Evolutionary conservation across 2,888 invertebrate species (phyloP).

Genomic region (Tethea ocularis): DNA sequence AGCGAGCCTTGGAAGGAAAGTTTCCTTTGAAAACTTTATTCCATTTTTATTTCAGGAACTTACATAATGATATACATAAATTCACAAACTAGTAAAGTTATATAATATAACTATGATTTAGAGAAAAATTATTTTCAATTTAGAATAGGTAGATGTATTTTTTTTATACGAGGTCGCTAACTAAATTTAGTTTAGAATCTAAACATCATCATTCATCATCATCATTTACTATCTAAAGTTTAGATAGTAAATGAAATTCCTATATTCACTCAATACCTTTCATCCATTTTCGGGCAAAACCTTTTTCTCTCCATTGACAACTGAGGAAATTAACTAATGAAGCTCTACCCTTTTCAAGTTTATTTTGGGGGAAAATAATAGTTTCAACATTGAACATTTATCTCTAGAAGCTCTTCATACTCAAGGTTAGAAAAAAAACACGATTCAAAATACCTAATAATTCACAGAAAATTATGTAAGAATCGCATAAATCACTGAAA

Average conservation of each 20-base stretch:
- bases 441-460: neutral
- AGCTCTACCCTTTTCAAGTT: neutral
- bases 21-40: neutral
- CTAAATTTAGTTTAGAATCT: neutral
- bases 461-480: neutral
- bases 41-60: neutral
- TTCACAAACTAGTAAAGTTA: too few species aligned
- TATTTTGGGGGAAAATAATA: neutral
- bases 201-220: too few species aligned
- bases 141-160: too few species aligned
- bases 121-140: too few species aligned
- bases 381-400: neutral
- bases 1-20: neutral
- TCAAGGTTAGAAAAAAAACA: too few species aligned
- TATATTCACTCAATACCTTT: neutral
- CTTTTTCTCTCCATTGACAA: constrained; percentile 1
- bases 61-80: too few species aligned
- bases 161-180: neutral
- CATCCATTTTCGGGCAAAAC: neutral
- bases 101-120: too few species aligned
- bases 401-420: neutral
- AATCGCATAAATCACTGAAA: too few species aligned
- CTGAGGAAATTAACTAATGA: neutral
- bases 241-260: neutral
- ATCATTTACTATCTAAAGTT: too few species aligned